Base-by-base conservation (phyloP, 2,113 vertebrate species). In the Sinocyclocheilus anshuiensis region DNA sequence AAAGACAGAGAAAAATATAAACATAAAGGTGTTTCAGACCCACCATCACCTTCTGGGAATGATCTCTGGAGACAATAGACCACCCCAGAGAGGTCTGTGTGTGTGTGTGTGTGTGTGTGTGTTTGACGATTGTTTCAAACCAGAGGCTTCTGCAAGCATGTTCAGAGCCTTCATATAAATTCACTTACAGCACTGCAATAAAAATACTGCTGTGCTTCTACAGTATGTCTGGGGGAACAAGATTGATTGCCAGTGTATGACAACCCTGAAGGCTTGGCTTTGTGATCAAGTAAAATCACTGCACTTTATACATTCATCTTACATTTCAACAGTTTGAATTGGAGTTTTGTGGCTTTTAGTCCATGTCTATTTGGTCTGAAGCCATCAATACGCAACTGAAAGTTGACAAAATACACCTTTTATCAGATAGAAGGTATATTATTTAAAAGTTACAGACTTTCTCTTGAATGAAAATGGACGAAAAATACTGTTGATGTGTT, bases 11-110 rank as follows among this genome's bases (percentile, higher is more conserved):
- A 78, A 75, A 65, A 74, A 61, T 75, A 55, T 80, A 89, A 55
- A 89, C 88, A 81, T 89, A 55, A 86, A 84, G 53, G 63, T 72
- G 74, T 53, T 76, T 85, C 22, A 85, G 53, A 85, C 84, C 63
- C 36, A 9, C 48, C 24, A 82, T 53, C 59, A 67, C 33, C 29
- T 75, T 45, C 4, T 69, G 18, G 42, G 81, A 84, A 69, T 11
- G 82, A 77, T 72, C n/a, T 18, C 69, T 77, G 36, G 36, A 48
- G 61, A 84, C 26, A 65, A n/a, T 22, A 53, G 82, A 81, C 82
- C 88, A 89, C 77, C 85, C 85, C 75, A 57, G 61, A 50, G 22
- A 55, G 15, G 2, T 53, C 71, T 65, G 1, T 39, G 36, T 4
- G 16, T 57, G 50, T 45, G 24, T 65, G 1, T 39, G 36, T 4